A percentile compares a stretch with the other conserved stretches of the same genome.
Evolutionary conservation across 2,888 invertebrate species (phyloP).

Genomic region (Lottia gigantea): DNA sequence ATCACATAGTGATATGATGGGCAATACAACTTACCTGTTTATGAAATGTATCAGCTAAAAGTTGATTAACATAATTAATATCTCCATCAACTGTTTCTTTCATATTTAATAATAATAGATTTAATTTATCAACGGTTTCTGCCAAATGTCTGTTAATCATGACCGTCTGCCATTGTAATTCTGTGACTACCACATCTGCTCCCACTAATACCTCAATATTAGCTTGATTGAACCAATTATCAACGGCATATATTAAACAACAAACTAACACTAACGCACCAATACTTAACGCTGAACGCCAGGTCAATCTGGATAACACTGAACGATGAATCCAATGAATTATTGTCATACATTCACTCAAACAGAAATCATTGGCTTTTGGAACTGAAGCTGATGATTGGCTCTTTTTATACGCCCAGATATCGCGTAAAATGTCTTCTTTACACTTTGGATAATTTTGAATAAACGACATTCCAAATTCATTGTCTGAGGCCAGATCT

Average conservation of each 20-base stretch:
- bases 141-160: conserved; percentile 44
- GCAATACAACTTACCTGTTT: conserved; percentile 47
- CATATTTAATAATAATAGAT: conserved; percentile 43
- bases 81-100: conserved; percentile 40
- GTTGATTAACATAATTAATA: conserved; percentile 36
- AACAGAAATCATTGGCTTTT: conserved; percentile 2
- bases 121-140: conserved; percentile 51
- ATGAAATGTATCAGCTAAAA: conserved; percentile 40
- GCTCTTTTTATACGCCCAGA: conserved; percentile 50
- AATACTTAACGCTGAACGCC: conserved; percentile 23
- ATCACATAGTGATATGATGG: too few relatives aligned
- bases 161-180: conserved; percentile 38
- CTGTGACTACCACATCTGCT: conserved; percentile 33
- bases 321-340: conserved; percentile 22
- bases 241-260: conserved; percentile 30
- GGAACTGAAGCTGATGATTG: neutral
- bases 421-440: conserved; percentile 54
- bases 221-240: conserved; percentile 32
- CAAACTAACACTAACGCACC: conserved; percentile 26
- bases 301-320: conserved; percentile 31
- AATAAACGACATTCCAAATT: conserved; percentile 50
- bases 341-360: neutral
- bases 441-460: conserved; percentile 47
- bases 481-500: conserved; percentile 42
- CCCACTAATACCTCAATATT: conserved; percentile 35